phyloP scores from a whole-genome alignment of 2,888 invertebrate genomes.

The Drosophila kanekoi region DNA sequence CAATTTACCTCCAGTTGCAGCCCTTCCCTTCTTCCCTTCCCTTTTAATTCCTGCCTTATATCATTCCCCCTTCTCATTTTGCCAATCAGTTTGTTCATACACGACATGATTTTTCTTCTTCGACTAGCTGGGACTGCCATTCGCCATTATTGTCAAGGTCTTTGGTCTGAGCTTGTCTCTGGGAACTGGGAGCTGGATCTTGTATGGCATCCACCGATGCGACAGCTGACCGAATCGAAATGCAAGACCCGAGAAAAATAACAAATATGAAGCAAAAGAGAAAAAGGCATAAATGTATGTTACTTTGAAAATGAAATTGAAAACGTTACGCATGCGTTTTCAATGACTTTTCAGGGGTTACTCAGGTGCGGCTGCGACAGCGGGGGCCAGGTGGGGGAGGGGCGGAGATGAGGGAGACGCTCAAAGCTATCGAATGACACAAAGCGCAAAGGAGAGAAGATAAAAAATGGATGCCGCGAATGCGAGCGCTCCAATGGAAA shows the following conservation, averaged over 20 bases:
- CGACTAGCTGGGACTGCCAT: constrained; percentile 2
- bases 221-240: constrained; percentile 26
- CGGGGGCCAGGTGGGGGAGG: too few species aligned
- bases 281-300: constrained; percentile 5
- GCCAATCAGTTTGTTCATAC: not conserved
- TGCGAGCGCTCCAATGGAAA: constrained; percentile 25
- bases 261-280: not conserved
- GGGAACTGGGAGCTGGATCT: constrained; percentile 24
- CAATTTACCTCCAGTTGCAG: too few species aligned
- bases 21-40: too few species aligned
- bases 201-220: constrained; percentile 54
- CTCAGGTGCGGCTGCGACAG: not conserved
- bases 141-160: constrained; percentile 57
- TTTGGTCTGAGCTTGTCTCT: constrained; percentile 29
- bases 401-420: not conserved
- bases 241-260: constrained; percentile 12
- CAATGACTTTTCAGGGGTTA: constrained; percentile 20
- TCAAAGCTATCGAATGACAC: constrained; percentile 70
- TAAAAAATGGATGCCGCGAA: constrained; percentile 17
- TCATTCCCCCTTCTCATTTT: not conserved
- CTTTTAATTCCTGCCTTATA: too few species aligned
- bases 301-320: constrained; percentile 72
- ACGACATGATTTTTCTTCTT: not conserved
- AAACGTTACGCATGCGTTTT: constrained; percentile 77
- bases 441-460: constrained; percentile 32